phyloP scores from a whole-genome alignment of 2,797 vertebrate genomes.

The Aulostomus chinensis region DNA sequence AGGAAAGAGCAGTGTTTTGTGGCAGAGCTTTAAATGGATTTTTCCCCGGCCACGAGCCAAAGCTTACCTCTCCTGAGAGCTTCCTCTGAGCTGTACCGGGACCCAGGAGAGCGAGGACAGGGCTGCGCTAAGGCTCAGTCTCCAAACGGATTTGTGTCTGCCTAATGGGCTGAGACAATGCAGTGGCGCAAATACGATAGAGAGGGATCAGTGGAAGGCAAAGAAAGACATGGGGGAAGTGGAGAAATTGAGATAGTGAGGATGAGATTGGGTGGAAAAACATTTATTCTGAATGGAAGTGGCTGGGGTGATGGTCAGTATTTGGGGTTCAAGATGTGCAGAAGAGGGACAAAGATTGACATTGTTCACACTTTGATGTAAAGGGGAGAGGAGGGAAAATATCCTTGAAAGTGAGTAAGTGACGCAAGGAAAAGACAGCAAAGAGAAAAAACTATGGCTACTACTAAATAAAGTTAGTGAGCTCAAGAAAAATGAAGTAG shows the following conservation, averaged over 20 bases:
- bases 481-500: conserved; percentile 17
- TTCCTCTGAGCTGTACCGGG: conserved; percentile 51
- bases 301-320: conserved; percentile 5
- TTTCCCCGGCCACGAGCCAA: conserved; percentile 60
- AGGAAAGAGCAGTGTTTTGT: conserved; percentile 50
- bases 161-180: conserved; percentile 76
- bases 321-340: too few relatives aligned
- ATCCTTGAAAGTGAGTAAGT: conserved; percentile 7
- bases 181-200: conserved; percentile 62
- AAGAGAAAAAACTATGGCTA: conserved; percentile 1
- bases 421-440: conserved; percentile 5
- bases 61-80: conserved; percentile 54
- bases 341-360: conserved; percentile 16
- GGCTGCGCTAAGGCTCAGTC: conserved; percentile 48
- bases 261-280: conserved; percentile 36
- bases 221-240: conserved; percentile 16
- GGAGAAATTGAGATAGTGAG: conserved; percentile 42
- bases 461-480: conserved; percentile 26
- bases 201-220: conserved; percentile 45
- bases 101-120: conserved; percentile 51
- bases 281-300: conserved; percentile 24
- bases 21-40: conserved; percentile 63
- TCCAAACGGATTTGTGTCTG: conserved; percentile 75
- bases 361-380: conserved; percentile 10
- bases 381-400: neutral